phyloP scores from a whole-genome alignment of 1,140 invertebrate genomes.

The Conopomorpha cramerella region DNA sequence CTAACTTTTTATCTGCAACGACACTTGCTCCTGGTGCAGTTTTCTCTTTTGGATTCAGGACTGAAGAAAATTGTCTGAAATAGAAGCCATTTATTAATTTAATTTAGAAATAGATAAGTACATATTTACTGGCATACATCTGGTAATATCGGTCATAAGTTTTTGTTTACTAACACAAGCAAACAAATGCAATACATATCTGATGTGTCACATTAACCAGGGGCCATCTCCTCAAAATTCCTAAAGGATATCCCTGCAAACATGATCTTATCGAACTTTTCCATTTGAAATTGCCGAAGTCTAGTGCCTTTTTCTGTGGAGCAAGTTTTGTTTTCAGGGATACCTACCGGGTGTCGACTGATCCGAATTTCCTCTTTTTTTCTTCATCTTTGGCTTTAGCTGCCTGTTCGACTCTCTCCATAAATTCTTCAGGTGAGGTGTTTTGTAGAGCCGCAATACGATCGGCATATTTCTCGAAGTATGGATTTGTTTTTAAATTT shows the following conservation, averaged over 20 bases:
- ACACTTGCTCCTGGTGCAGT: slow-evolving; percentile 19
- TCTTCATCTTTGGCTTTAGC: slow-evolving; percentile 52
- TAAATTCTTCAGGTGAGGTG: slow-evolving; percentile 75
- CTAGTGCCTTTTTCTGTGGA: too few relatives aligned
- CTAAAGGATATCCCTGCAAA: neutral
- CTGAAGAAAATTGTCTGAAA: slow-evolving; percentile 59
- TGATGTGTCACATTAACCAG: neutral
- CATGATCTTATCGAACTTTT: too few relatives aligned
- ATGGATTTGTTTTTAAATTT: slow-evolving; percentile 76
- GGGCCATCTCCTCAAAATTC: neutral
- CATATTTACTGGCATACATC: slow-evolving; percentile 2
- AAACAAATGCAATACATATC: slow-evolving; percentile 1
- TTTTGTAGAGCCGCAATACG: slow-evolving; percentile 78
- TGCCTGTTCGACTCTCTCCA: slow-evolving; percentile 67
- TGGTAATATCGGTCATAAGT: neutral
- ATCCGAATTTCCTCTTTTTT: slow-evolving; percentile 25
- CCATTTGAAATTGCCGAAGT: too few relatives aligned
- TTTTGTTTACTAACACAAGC: slow-evolving; percentile 1
- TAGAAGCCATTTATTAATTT: neutral
- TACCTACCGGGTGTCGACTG: slow-evolving; percentile 33
- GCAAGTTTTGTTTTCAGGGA: too few relatives aligned
- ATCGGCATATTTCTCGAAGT: slow-evolving; percentile 79
- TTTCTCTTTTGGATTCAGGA: slow-evolving; percentile 60
- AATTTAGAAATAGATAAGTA: neutral
- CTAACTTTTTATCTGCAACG: slow-evolving; percentile 61